Base-by-base conservation (phyloP, 1,140 invertebrate species). In the Temnothorax longispinosus region DNA sequence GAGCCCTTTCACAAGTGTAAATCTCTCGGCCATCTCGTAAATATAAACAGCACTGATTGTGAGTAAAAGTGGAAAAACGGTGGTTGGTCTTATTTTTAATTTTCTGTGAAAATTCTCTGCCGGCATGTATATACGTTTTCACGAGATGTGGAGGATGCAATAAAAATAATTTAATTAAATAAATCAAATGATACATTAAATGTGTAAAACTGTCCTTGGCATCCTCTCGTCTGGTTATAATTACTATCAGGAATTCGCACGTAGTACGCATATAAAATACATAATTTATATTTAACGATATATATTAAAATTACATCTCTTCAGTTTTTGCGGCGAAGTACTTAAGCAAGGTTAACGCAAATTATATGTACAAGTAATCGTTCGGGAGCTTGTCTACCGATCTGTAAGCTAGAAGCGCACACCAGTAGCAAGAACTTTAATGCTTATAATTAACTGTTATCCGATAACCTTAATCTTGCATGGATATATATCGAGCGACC, bases 381-480 rank as follows among this genome's bases (percentile, higher is more conserved):
- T 6, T 58, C 27, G 27, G 27, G 47, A 82, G 32, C 35, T 56
- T 5, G n/a, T 69, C n/a, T 21, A 15, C 5, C 21, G 10, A 2
- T 44, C 32, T 11, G 4, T 41, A 32, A 58, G 64, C 38, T 44
- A n/a, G 38, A 44, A 32, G 47, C 44, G n/a, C 8, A 8, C 10
- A 8, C 10, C 18, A 13, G 44, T 8, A 69, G 65, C 38, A 58
- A 44, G 52, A 72, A 82, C 78, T 56, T 81, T 72, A 82, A 72
- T 58, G 78, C 80, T 82, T 82, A 72, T 72, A 72, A 81, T 81
- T 81, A 81, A 71, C 65, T 44, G 52, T 35, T 74, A 82, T 56
- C 67, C 67, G 69, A 82, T 82, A 82, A 82, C 27, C 80, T 52
- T 82, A 58, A 60, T 82, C 56, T 74, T 2, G 52, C 38, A 7